Base-by-base conservation (phyloP, 1,140 invertebrate species). In the Goniozus legneri region DNA sequence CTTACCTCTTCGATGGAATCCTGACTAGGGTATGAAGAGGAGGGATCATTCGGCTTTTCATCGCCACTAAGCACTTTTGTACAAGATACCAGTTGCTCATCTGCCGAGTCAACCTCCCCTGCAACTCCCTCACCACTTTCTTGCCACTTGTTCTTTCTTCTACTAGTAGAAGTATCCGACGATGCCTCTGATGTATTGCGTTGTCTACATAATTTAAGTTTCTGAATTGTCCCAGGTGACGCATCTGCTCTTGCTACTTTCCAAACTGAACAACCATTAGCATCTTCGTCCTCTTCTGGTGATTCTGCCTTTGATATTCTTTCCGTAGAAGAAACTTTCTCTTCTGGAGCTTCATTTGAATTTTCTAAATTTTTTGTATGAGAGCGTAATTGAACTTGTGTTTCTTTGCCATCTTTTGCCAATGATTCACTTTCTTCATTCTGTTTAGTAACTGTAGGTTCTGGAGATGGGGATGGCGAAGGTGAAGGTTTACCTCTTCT, bases 241-340 rank as follows among this genome's bases (percentile, higher is more conserved):
- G 75, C 77, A 54, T 79, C 77, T 0, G 76, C 71, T 56, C 75
- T 69, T 35, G 78, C 73, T n/a, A 79, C 76, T 63, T 79, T 77
- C 78, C 78, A 79, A 8, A 77, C 69, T 3, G 69, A 74, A 8
- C 65, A 68, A 21, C 30, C 40, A 8, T 41, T 51, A 13, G 64
- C 59, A 30, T 59, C 55, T 22, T 66, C 62, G 39, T 64, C 54
- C 16, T 65, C 52, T 13, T 67, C 60, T 13, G 53, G 51, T 8
- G 54, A 49, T 3, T 52, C 33, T n/a, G 41, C 57, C 35, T 55
- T 53, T 18, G 47, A 39, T 18, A 71, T 59, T 16, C 50, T 52
- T 24, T 62, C 61, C 14, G 41, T 56, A 8, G 52, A 44, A 4
- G 52, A 40, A n/a, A 58, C 42, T 10, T 41, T 38, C 14, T 67